Conservation (phyloP, 2,113 vertebrate species). For the Limnothrissa miodon region DNA sequence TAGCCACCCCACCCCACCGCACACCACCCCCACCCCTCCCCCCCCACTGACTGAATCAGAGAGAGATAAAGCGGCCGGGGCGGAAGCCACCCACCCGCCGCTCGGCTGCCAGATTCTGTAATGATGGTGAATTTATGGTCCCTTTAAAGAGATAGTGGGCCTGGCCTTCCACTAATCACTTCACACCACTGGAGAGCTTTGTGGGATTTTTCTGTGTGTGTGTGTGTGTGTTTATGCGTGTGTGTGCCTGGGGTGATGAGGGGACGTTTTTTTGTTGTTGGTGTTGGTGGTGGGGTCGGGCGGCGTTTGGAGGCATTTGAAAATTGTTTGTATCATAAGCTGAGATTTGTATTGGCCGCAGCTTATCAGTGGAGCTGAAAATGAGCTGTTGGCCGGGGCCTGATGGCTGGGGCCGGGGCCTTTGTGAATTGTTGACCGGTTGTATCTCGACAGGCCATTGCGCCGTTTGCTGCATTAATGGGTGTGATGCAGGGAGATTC, state of each 20-base stretch:
- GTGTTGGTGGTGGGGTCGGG: neutral
- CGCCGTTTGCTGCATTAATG: neutral
- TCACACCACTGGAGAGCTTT: slow-evolving; percentile 67
- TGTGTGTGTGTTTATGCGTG: neutral
- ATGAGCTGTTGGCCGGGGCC: slow-evolving; percentile 11
- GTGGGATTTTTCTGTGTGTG: slow-evolving; percentile 30
- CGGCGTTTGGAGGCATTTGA: slow-evolving; percentile 24
- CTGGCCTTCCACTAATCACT: slow-evolving; percentile 70
- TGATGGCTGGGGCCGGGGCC: neutral
- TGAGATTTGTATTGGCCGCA: slow-evolving; percentile 24
- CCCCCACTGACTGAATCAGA: slow-evolving; percentile 64
- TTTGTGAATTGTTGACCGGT: slow-evolving; percentile 16
- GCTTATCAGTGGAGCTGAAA: slow-evolving; percentile 22
- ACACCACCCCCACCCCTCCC: neutral
- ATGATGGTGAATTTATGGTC: slow-evolving; percentile 77
- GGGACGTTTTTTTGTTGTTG: neutral
- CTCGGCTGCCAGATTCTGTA: slow-evolving; percentile 75
- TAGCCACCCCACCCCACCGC: neutral
- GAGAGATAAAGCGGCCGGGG: slow-evolving; percentile 67
- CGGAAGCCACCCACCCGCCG: slow-evolving; percentile 66
- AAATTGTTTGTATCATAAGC: slow-evolving; percentile 63
- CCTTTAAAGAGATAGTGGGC: slow-evolving; percentile 76
- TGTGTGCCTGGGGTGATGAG: neutral
- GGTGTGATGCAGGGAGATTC: neutral
- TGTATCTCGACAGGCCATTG: slow-evolving; percentile 6